Conservation (phyloP, 2,113 vertebrate species). For the Onychostoma macrolepis region DNA sequence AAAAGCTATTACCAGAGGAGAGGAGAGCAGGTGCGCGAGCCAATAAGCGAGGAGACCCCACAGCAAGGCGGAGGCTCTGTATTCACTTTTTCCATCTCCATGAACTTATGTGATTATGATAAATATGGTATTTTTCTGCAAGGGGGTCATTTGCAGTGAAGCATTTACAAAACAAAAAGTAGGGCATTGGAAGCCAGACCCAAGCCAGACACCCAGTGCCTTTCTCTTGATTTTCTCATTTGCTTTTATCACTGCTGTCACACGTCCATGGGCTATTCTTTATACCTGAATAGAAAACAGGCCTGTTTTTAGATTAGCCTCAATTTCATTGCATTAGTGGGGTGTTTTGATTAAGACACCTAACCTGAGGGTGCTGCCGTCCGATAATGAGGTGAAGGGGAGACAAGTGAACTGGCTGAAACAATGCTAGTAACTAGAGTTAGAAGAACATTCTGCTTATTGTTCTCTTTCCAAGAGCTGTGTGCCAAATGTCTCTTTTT, state of each 20-base stretch:
- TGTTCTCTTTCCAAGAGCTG: not conserved
- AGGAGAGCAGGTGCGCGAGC: slow-evolving; percentile 4
- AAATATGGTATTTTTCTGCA: slow-evolving; percentile 16
- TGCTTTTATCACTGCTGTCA: slow-evolving; percentile 33
- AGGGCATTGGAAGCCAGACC: not conserved
- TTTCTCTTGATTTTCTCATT: slow-evolving; percentile 39
- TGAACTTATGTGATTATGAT: slow-evolving; percentile 15
- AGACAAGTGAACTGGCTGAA: slow-evolving; percentile 43
- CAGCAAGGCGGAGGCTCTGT: not conserved
- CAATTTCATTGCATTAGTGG: slow-evolving; percentile 50
- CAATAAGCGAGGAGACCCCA: slow-evolving; percentile 5
- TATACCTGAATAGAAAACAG: slow-evolving; percentile 46
- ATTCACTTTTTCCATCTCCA: slow-evolving; percentile 22
- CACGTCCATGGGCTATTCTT: slow-evolving; percentile 51
- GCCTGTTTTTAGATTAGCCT: slow-evolving; percentile 19
- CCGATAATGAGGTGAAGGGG: slow-evolving; percentile 63
- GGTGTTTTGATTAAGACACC: slow-evolving; percentile 55
- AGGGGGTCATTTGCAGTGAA: slow-evolving; percentile 3
- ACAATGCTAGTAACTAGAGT: slow-evolving; percentile 35
- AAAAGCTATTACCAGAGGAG: slow-evolving; percentile 36
- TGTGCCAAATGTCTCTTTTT: not conserved
- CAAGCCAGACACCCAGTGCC: not conserved
- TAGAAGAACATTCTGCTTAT: not conserved
- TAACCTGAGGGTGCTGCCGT: slow-evolving; percentile 46
- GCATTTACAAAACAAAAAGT: no score